Conservation (phyloP, 2,113 vertebrate genomes). For the Nicator chloris region DNA sequence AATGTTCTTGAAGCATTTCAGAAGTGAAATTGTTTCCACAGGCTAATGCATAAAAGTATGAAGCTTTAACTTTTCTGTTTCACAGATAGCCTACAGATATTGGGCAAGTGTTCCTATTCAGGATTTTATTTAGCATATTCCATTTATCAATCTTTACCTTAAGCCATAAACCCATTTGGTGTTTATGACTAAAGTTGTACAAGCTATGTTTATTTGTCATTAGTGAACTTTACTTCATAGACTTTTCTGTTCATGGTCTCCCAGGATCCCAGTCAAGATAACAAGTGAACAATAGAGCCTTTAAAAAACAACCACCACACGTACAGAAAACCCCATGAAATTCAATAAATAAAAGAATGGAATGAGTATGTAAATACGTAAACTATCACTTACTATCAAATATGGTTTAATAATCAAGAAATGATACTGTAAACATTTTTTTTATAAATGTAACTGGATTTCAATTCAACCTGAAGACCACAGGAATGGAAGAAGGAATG, state of each 20-base stretch:
- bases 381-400: not conserved
- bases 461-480: not conserved
- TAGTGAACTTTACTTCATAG: conserved; percentile 40
- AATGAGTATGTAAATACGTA: not conserved
- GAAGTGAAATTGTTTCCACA: conserved; percentile 77
- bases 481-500: not conserved
- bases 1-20: conserved; percentile 79
- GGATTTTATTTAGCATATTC: conserved; percentile 75
- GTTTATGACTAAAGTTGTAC: conserved; percentile 54
- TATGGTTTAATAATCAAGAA: not conserved
- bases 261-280: not conserved
- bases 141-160: conserved; percentile 81
- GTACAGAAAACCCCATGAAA: not conserved
- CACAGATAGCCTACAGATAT: conserved; percentile 69
- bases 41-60: conserved; percentile 76
- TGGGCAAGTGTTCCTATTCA: conserved; percentile 40
- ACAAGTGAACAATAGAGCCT: not conserved
- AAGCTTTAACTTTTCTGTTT: conserved; percentile 65
- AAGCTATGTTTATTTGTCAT: conserved; percentile 56
- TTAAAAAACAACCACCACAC: not conserved
- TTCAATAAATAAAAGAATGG: not conserved
- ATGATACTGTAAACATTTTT: not conserved
- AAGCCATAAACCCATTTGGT: conserved; percentile 78
- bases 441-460: not conserved
- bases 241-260: not conserved